Percentiles rank a stretch among this genome's conserved stretches.
Evolutionary conservation across 2,888 invertebrate species (phyloP).

Genomic region (Lycophotia porphyrea): DNA sequence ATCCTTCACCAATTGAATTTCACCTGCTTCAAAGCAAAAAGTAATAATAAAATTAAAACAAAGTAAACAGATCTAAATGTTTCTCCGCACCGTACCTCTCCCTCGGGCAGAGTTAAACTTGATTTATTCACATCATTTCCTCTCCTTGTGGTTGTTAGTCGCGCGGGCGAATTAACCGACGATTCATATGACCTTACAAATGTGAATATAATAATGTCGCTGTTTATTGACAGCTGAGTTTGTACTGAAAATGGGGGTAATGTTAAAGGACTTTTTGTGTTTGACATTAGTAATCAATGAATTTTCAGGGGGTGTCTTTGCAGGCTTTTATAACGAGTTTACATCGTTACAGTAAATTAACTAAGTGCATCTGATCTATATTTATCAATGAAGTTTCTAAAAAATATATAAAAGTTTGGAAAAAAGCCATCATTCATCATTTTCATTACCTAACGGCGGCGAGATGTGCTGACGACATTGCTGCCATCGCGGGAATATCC

Average conservation of each 20-base stretch:
- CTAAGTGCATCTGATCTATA: neutral
- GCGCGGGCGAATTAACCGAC: constrained; percentile 69
- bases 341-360: neutral
- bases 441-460: too few relatives aligned
- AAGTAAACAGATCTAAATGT: constrained; percentile 36
- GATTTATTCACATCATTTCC: constrained; percentile 88
- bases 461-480: too few relatives aligned
- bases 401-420: too few relatives aligned
- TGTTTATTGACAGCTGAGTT: constrained; percentile 47
- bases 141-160: constrained; percentile 63
- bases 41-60: constrained; percentile 18
- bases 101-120: constrained; percentile 82
- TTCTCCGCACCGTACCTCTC: constrained; percentile 76
- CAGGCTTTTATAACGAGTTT: neutral
- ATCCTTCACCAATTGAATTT: neutral
- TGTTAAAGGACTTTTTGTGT: neutral
- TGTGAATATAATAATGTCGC: constrained; percentile 50
- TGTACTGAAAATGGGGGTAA: neutral
- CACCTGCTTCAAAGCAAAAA: constrained; percentile 4
- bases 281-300: neutral
- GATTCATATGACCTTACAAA: constrained; percentile 62
- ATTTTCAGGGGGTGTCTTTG: neutral
- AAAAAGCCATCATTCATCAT: too few relatives aligned
- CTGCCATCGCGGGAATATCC: too few relatives aligned
- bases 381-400: neutral